Percentiles rank a stretch among this genome's conserved stretches.
These are phyloP conservation scores for Sinocyclocheilus anophthalmus DNA, from an alignment of 2,113 vertebrate genomes.

Conservation along the genomic window DNA sequence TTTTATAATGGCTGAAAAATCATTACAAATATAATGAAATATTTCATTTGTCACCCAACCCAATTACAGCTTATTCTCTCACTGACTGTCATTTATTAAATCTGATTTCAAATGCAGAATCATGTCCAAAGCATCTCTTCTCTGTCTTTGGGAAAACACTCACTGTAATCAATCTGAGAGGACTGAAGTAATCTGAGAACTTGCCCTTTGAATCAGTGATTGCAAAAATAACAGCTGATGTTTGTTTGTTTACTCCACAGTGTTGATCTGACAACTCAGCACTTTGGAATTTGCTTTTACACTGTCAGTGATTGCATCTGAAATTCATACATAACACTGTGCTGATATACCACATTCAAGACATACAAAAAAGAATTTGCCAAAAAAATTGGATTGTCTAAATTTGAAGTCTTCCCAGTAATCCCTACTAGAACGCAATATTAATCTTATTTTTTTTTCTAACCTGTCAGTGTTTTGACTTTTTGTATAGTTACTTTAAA, in stretches of 20 bases:
- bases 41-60: neutral
- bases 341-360: neutral
- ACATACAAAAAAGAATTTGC: neutral
- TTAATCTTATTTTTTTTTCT: neutral
- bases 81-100: neutral
- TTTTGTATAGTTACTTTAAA: slow-evolving; percentile 12
- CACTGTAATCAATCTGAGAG: neutral
- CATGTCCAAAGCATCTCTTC: neutral
- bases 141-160: neutral
- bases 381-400: neutral
- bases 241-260: neutral
- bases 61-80: neutral
- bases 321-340: neutral
- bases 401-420: neutral
- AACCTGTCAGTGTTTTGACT: neutral
- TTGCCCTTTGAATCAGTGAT: neutral
- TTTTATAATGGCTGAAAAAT: neutral
- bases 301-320: neutral
- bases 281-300: slow-evolving; percentile 9
- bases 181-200: neutral
- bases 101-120: neutral
- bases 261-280: neutral
- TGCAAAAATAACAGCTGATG: neutral
- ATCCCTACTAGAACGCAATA: neutral
- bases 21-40: neutral